Evolutionary conservation across 2,888 invertebrate species (phyloP).

Genomic region (Prosapia bicincta): DNA sequence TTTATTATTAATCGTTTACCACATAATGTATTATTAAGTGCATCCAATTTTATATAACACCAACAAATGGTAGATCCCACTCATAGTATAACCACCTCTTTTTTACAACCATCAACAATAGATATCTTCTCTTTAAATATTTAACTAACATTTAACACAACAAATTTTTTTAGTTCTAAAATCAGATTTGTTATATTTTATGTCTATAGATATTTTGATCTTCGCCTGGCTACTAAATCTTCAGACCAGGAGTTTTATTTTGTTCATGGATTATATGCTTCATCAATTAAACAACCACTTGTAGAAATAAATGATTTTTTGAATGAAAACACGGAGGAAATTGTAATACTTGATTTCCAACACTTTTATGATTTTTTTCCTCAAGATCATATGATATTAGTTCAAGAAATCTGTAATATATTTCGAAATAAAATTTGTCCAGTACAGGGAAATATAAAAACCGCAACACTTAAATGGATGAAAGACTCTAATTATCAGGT

Average conservation of each 20-base stretch:
- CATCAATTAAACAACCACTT: conserved; percentile 61
- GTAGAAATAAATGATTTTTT: conserved; percentile 65
- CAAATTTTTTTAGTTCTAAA: no score
- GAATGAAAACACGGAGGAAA: conserved; percentile 65
- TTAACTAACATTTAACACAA: no score
- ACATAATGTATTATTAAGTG: no score
- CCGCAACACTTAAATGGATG: conserved; percentile 60
- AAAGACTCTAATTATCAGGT: conserved; percentile 59
- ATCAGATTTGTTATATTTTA: no score
- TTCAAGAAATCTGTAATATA: conserved; percentile 54
- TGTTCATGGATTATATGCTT: conserved; percentile 77
- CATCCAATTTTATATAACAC: no score
- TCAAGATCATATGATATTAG: conserved; percentile 61
- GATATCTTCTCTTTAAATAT: no score
- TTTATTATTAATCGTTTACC: no score
- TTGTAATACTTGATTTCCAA: conserved; percentile 78
- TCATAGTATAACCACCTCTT: no score
- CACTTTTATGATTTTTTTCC: conserved; percentile 73
- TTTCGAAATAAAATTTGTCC: conserved; percentile 63
- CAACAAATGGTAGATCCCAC: no score
- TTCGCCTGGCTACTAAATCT: conserved; percentile 67
- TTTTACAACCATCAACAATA: no score
- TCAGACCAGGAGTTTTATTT: conserved; percentile 60
- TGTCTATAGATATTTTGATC: conserved; percentile 65
- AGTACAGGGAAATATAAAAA: conserved; percentile 51